These are phyloP conservation scores for Hydrophis major DNA, from an alignment of 2,797 vertebrate species.

Conservation along the genomic window DNA sequence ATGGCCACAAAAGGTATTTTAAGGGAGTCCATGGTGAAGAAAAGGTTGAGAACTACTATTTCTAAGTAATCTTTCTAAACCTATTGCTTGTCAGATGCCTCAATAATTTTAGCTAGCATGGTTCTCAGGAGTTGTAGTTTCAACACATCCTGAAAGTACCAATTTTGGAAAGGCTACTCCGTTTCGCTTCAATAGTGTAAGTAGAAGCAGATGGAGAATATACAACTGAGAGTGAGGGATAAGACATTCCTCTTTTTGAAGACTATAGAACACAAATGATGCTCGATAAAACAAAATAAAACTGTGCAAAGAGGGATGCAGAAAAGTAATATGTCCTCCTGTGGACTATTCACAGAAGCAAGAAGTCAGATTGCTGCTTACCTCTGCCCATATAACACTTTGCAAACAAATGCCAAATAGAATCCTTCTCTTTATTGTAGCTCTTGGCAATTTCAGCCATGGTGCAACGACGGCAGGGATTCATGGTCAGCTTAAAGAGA, in stretches of 20 bases:
- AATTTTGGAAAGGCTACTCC: background rate
- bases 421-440: background rate
- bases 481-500: slow-evolving; percentile 16
- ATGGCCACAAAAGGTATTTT: background rate
- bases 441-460: background rate
- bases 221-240: background rate
- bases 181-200: background rate
- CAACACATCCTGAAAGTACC: background rate
- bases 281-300: background rate
- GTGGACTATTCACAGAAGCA: background rate
- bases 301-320: no score
- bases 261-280: background rate
- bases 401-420: background rate
- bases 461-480: slow-evolving; percentile 35
- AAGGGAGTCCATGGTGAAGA: background rate
- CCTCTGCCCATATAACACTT: background rate
- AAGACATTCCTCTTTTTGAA: background rate
- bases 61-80: background rate
- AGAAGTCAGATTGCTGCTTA: background rate
- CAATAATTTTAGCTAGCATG: background rate
- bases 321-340: background rate
- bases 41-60: background rate
- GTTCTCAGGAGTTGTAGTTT: background rate
- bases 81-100: background rate
- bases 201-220: background rate